Percentiles rank a stretch among this genome's conserved stretches.
phyloP scores from a whole-genome alignment of 1,140 invertebrate genomes.

The Pentalonia nigronervosa region DNA sequence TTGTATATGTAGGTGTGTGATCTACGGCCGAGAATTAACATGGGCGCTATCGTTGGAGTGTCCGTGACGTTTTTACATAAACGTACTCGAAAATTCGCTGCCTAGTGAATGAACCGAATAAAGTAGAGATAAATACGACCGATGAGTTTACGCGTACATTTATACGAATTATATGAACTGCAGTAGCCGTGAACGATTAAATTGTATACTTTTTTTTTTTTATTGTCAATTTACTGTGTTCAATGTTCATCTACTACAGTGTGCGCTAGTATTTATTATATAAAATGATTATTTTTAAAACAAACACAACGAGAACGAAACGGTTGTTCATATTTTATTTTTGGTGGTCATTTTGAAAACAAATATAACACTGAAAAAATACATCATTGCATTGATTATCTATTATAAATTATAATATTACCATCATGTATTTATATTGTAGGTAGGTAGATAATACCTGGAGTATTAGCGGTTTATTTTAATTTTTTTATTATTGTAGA shows the following conservation, averaged over 20 bases:
- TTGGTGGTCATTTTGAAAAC: neutral
- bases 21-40: conserved; percentile 32
- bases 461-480: neutral
- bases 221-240: neutral
- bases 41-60: neutral
- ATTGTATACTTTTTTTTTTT: neutral
- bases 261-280: neutral
- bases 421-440: neutral
- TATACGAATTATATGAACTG: neutral
- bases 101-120: neutral
- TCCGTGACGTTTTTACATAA: conserved; percentile 34
- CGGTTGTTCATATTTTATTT: neutral
- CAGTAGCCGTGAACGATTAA: neutral
- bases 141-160: neutral
- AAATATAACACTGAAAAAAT: neutral
- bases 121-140: conserved; percentile 1
- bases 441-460: neutral
- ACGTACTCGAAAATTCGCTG: neutral
- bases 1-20: neutral
- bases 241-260: neutral
- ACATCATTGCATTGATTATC: neutral
- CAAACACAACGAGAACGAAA: neutral
- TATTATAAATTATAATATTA: neutral
- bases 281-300: neutral
- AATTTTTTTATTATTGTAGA: neutral